Conservation (phyloP, 30 jellyfish, hydroid and myxozoan species). For the Sanderia malayensis region DNA sequence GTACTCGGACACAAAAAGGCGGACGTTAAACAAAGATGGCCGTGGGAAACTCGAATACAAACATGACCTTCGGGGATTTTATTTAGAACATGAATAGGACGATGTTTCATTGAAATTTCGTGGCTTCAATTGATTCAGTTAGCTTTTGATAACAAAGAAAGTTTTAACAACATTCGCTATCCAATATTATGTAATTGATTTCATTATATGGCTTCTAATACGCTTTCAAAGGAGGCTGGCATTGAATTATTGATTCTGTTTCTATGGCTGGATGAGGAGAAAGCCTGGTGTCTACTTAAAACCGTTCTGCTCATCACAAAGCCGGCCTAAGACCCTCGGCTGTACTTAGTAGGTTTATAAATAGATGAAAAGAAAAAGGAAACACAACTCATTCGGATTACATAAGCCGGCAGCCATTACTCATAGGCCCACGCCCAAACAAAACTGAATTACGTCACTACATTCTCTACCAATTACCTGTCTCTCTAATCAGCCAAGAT, state of each 20-base stretch:
- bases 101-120: background rate
- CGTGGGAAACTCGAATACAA: conserved; percentile 10
- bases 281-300: no score
- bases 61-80: conserved; percentile 1
- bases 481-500: no score
- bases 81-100: background rate
- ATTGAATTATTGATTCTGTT: background rate
- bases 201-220: background rate
- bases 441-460: no score
- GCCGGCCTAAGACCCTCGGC: no score
- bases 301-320: background rate
- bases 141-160: background rate
- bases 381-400: no score
- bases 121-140: background rate
- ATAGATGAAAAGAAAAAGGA: no score
- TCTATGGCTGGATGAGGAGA: no score
- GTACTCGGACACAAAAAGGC: background rate
- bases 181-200: conserved; percentile 14
- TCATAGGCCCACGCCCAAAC: no score
- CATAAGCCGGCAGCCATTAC: no score
- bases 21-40: background rate
- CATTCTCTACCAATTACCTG: no score
- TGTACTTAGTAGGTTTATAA: no score
- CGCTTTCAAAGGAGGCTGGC: conserved; percentile 1
- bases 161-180: conserved; percentile 13